Evolutionary conservation across 92 coral and sea anemone species (phyloP).

Genomic region (Meandrina meandrites): DNA sequence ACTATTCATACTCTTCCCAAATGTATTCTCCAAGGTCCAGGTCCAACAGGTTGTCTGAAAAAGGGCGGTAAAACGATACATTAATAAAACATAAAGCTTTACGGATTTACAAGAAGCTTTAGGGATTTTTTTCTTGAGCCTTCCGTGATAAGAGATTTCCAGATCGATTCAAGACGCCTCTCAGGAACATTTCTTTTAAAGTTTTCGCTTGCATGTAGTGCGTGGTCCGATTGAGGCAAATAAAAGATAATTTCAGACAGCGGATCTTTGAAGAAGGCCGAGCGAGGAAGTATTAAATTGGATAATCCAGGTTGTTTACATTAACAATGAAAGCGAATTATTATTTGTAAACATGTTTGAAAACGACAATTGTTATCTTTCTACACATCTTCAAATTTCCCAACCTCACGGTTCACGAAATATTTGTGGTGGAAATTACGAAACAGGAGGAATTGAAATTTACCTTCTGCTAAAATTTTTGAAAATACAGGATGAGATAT

Average conservation of each 20-base stretch:
- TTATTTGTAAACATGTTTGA: constrained; percentile 29
- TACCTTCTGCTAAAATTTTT: neutral
- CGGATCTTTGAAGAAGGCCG: neutral
- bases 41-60: constrained; percentile 42
- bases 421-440: constrained; percentile 17
- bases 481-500: neutral
- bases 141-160: neutral
- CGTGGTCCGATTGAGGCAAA: neutral
- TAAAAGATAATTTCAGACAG: neutral
- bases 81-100: constrained; percentile 14
- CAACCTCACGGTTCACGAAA: neutral
- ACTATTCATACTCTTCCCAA: constrained; percentile 40
- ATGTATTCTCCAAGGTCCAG: constrained; percentile 42
- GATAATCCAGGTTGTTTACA: constrained; percentile 26
- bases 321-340: constrained; percentile 17
- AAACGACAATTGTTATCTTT: constrained; percentile 13
- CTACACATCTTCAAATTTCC: constrained; percentile 18
- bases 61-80: constrained; percentile 18
- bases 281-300: neutral
- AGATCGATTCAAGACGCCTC: neutral
- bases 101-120: constrained; percentile 30
- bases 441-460: neutral
- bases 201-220: neutral
- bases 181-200: neutral
- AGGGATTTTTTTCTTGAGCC: neutral